These are phyloP conservation scores for Hydrolagus affinis DNA, from an alignment of 2,113 vertebrate species.

Conservation along the genomic window DNA sequence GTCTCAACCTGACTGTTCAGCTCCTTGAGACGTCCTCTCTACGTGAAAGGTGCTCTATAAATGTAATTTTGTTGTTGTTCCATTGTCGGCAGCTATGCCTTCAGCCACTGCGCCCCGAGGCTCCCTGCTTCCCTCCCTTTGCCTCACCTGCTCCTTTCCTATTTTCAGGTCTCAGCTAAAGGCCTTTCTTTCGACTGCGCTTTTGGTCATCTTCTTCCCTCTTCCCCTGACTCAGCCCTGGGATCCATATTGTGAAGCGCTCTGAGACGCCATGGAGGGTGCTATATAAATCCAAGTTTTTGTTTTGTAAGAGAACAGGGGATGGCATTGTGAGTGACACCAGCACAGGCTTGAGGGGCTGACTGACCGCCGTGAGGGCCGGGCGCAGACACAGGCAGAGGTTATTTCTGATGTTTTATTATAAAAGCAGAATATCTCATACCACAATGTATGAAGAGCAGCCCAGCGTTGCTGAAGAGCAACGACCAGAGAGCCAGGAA, in stretches of 20 bases:
- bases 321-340: too few species aligned
- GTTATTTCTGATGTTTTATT: constrained; percentile 8
- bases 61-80: too few species aligned
- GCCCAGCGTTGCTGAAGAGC: neutral
- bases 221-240: neutral
- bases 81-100: neutral
- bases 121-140: neutral
- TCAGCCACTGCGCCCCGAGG: neutral
- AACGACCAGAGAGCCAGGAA: neutral
- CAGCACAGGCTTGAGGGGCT: neutral
- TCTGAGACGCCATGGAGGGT: neutral
- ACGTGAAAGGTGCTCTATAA: too few species aligned
- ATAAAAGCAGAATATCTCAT: neutral
- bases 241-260: too few species aligned
- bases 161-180: too few species aligned
- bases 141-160: too few species aligned
- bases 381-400: neutral
- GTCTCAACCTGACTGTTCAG: too few species aligned
- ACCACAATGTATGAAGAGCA: neutral
- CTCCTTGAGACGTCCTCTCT: too few species aligned
- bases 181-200: too few species aligned
- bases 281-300: neutral
- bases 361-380: neutral
- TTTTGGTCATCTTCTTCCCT: neutral
- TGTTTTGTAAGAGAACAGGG: neutral